These are phyloP conservation scores for Hemaris fuciformis DNA, from an alignment of 2,888 invertebrate genomes.

Conservation along the genomic window DNA sequence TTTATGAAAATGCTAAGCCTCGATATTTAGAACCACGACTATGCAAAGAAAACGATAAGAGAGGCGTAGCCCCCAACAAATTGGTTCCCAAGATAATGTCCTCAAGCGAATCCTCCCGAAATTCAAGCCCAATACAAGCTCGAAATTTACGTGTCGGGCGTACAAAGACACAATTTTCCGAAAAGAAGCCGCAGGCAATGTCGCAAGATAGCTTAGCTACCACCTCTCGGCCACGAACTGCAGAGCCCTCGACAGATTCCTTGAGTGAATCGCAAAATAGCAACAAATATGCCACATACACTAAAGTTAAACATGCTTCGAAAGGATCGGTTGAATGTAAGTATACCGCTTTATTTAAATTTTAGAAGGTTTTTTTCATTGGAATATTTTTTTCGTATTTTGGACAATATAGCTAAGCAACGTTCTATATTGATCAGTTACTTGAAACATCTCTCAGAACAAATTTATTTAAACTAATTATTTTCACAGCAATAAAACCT, in stretches of 20 bases:
- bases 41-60: constrained; percentile 37
- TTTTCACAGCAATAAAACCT: constrained; percentile 41
- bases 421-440: too few species aligned
- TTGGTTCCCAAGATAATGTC: constrained; percentile 71
- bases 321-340: constrained; percentile 56
- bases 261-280: constrained; percentile 63
- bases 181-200: constrained; percentile 56
- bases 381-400: too few species aligned
- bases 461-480: too few species aligned
- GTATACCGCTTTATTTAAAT: constrained; percentile 27
- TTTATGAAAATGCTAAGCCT: constrained; percentile 72
- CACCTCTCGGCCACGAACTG: constrained; percentile 65
- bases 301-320: constrained; percentile 51
- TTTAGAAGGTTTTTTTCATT: not conserved
- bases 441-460: too few species aligned
- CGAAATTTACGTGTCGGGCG: constrained; percentile 52
- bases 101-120: constrained; percentile 85
- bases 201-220: constrained; percentile 78
- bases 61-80: constrained; percentile 52
- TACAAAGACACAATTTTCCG: constrained; percentile 46
- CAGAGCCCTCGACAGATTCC: constrained; percentile 74
- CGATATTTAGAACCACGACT: constrained; percentile 83
- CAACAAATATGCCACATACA: constrained; percentile 68
- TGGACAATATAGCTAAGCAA: too few species aligned
- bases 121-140: constrained; percentile 84